Conservation (phyloP, 2,113 vertebrate genomes). For the Ailurus styani region DNA sequence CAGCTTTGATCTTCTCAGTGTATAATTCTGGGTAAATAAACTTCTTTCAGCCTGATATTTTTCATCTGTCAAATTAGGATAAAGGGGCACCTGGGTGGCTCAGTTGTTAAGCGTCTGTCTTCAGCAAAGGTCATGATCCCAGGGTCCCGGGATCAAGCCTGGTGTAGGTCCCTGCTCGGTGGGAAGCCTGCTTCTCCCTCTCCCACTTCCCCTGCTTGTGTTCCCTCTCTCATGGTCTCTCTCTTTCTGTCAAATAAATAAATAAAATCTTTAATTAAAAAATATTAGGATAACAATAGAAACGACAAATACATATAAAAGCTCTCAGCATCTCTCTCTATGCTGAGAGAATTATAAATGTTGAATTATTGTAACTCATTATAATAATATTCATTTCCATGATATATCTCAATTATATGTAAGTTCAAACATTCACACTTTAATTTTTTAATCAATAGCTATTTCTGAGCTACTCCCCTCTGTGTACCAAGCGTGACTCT, state of each 20-base stretch:
- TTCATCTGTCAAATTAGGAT: background rate
- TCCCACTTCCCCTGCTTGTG: no score
- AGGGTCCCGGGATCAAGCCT: no score
- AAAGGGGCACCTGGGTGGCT: no score
- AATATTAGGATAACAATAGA: background rate
- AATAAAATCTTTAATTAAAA: no score
- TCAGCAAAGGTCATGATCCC: no score
- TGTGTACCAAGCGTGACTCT: background rate
- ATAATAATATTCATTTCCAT: background rate
- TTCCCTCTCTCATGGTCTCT: no score
- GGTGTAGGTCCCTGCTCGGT: no score
- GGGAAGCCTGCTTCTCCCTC: no score
- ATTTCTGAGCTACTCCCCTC: background rate
- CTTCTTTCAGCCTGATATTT: background rate
- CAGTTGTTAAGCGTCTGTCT: no score
- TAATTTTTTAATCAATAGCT: background rate
- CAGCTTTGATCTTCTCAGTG: background rate
- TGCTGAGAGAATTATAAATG: background rate
- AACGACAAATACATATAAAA: constrained; percentile 35
- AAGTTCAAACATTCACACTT: background rate
- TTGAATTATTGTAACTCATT: background rate
- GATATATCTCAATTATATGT: background rate
- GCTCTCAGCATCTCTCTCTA: background rate
- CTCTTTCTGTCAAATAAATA: no score
- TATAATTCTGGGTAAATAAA: background rate